Conservation (phyloP, 2,888 invertebrate species). For the Panopea generosa region DNA sequence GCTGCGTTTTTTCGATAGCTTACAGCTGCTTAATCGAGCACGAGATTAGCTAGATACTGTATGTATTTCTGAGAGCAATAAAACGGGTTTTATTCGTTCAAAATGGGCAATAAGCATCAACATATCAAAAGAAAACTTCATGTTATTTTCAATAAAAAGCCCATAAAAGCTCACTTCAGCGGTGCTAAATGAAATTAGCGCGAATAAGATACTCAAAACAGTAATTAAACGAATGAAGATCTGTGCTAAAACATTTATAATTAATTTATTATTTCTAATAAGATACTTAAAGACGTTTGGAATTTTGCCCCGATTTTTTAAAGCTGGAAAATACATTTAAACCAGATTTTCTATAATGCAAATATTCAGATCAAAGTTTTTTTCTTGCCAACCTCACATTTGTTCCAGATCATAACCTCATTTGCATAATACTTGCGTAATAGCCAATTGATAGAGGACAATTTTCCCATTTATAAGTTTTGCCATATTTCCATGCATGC, state of each 20-base stretch:
- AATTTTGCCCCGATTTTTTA: not conserved
- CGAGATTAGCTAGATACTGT: constrained; percentile 21
- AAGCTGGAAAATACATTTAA: not conserved
- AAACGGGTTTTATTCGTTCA: constrained; percentile 35
- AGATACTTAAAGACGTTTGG: not conserved
- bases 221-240: constrained; percentile 16
- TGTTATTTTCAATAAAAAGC: constrained; percentile 37
- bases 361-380: too few relatives aligned
- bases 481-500: too few relatives aligned
- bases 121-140: constrained; percentile 38
- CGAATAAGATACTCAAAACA: constrained; percentile 36
- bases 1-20: constrained; percentile 9
- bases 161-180: constrained; percentile 29
- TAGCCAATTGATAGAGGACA: too few relatives aligned
- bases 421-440: too few relatives aligned
- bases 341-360: constrained; percentile 15
- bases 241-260: constrained; percentile 9
- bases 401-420: too few relatives aligned
- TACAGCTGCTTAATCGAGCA: constrained; percentile 14
- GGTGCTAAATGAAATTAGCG: constrained; percentile 25
- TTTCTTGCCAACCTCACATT: too few relatives aligned
- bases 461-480: too few relatives aligned
- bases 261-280: constrained; percentile 22
- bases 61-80: constrained; percentile 30
- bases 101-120: constrained; percentile 50